Base-by-base conservation (phyloP, 2,113 vertebrate genomes). In the Heliornis fulica region DNA sequence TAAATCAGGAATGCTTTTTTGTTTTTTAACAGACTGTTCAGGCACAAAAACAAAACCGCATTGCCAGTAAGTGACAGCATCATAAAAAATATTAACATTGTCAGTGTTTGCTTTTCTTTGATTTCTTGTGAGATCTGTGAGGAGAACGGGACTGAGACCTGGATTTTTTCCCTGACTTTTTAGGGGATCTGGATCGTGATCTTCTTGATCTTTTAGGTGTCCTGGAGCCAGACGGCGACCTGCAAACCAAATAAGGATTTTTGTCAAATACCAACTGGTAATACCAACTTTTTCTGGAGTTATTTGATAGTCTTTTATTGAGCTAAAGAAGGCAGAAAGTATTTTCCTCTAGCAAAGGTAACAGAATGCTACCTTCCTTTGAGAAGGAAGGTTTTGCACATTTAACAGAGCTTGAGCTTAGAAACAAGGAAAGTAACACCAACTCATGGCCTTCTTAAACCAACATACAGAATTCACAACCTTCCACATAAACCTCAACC, bases 31-130 rank as follows among this genome's bases (percentile, higher is more conserved):
- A 98, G 97, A 97, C 98, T 96, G 70, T 98, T 97, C 98, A 98
- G 98, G 98, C 98, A 98, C 98, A 98, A 98, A 98, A 98, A 98
- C 98, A 98, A 98, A 98, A 98, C 98, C 48, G 97, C 98, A 98
- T 97, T 97, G 98, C 98, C 98, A 98, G 92, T 97, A 98, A 98
- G 97, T 97, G 98, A 98, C 98, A 98, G 96, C 88, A 97, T 98
- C 94, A 97, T 98, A 96, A 98, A 98, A 98, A 97, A 95, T 94
- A 94, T 92, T 92, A 97, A 83, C 81, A 89, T 87, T 94, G 98
- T 99, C 99, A 99, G 98, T 99, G 99, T 99, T 99, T 99, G 98
- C 99, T 99, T 98, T 99, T 99, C 98, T 99, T 99, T 90, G 99
- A 99, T 94, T 99, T 99, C 98, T 99, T 99, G 98, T 99, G 99